Evolutionary conservation across 1,140 invertebrate genomes (phyloP).

Genomic region (Papilio xuthus): DNA sequence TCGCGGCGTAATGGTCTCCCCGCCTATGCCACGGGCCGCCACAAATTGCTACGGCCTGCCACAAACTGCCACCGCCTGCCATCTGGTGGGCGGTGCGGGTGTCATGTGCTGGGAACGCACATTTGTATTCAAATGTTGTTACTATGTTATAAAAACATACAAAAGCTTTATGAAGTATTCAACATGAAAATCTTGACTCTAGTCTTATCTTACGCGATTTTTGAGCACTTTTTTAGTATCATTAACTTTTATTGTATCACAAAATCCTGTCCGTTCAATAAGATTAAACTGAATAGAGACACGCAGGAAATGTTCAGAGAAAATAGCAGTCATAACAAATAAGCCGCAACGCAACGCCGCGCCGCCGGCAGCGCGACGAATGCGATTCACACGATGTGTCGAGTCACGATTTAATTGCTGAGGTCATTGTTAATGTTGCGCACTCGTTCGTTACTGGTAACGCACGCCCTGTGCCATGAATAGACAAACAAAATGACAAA

Average conservation of each 20-base stretch:
- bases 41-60: background rate
- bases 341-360: constrained; percentile 1
- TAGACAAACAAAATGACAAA: constrained; percentile 22
- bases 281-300: background rate
- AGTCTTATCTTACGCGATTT: background rate
- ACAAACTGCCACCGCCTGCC: constrained; percentile 15
- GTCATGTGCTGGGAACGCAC: background rate
- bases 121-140: background rate
- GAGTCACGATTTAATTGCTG: constrained; percentile 42
- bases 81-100: constrained; percentile 4
- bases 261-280: background rate
- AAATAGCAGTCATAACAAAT: constrained; percentile 17
- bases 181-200: background rate
- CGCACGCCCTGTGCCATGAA: constrained; percentile 21
- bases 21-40: constrained; percentile 10
- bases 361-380: constrained; percentile 5
- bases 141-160: background rate
- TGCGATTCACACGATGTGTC: constrained; percentile 35
- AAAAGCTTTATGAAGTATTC: background rate
- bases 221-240: background rate
- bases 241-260: background rate
- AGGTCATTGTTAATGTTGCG: constrained; percentile 42
- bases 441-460: constrained; percentile 12
- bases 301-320: background rate
- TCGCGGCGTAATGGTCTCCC: constrained; percentile 1